Percentiles rank a stretch among this genome's conserved stretches.
phyloP scores from a whole-genome alignment of 2,113 vertebrate genomes.

The Chionomys nivalis region DNA sequence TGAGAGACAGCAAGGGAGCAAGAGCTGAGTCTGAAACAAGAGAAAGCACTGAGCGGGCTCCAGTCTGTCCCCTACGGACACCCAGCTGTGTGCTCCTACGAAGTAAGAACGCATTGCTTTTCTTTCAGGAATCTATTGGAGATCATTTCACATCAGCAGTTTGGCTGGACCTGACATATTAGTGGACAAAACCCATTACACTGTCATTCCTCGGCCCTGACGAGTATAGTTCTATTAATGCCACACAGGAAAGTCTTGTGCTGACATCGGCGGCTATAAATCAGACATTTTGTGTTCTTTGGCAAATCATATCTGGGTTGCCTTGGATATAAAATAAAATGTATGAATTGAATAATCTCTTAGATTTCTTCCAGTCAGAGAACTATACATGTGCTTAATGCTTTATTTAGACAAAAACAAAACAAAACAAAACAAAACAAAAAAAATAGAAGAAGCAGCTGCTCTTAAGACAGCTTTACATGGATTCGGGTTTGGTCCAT shows the following conservation, averaged over 20 bases:
- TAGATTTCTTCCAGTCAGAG: conserved; percentile 14
- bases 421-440: too few relatives aligned
- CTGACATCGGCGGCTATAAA: neutral
- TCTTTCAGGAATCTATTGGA: neutral
- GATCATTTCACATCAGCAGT: neutral
- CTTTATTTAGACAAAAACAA: conserved; percentile 7
- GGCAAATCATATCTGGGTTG: neutral
- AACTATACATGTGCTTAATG: neutral
- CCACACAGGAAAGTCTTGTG: neutral
- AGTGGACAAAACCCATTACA: neutral
- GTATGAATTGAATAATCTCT: conserved; percentile 24
- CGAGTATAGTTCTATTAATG: neutral
- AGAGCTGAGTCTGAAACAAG: neutral
- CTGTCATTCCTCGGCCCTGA: neutral
- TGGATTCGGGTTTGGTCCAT: neutral
- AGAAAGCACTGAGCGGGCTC: neutral
- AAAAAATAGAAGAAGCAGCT: neutral
- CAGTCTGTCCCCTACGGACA: fast-evolving
- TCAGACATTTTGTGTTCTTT: conserved; percentile 36
- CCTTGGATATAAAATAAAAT: neutral
- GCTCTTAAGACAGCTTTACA: neutral
- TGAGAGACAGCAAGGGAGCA: too few relatives aligned
- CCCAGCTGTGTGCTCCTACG: neutral
- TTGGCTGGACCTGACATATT: conserved; percentile 1
- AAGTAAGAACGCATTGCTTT: neutral